Evolutionary conservation across 2,888 invertebrate genomes (phyloP).

Genomic region (Erpobdella octoculata): DNA sequence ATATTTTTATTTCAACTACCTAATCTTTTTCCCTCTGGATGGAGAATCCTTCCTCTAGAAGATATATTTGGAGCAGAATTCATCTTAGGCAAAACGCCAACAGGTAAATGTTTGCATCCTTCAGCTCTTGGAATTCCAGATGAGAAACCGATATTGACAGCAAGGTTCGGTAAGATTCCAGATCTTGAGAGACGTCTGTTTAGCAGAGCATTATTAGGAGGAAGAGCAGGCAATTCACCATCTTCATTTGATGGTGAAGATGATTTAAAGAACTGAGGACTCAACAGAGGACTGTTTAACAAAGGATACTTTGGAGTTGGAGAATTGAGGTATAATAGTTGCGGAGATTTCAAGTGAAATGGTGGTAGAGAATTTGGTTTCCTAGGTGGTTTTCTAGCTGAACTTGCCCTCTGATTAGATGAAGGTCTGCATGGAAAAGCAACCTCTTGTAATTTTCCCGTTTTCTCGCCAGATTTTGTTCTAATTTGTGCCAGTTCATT

Average conservation of each 20-base stretch:
- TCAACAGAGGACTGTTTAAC: not conserved
- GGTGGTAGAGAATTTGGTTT: conserved; percentile 1
- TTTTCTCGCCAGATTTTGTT: no score
- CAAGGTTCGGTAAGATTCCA: not conserved
- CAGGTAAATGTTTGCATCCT: no score
- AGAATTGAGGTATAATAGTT: no score
- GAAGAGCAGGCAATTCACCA: not conserved
- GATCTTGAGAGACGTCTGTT: conserved; percentile 5
- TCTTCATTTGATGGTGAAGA: not conserved
- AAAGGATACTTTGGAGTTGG: not conserved
- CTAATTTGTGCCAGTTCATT: no score
- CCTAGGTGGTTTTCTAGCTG: not conserved
- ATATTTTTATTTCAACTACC: not conserved
- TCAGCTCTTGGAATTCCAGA: not conserved
- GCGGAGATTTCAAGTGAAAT: not conserved
- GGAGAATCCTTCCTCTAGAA: not conserved
- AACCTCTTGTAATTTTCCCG: no score
- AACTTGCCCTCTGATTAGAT: not conserved
- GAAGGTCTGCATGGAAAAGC: no score
- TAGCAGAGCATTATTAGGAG: not conserved
- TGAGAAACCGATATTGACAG: not conserved
- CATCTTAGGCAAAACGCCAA: not conserved
- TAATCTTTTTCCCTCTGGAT: not conserved
- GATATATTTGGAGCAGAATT: not conserved
- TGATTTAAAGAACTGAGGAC: not conserved